phyloP scores from a whole-genome alignment of 1,140 invertebrate species.

The Eufriesea mexicana region DNA sequence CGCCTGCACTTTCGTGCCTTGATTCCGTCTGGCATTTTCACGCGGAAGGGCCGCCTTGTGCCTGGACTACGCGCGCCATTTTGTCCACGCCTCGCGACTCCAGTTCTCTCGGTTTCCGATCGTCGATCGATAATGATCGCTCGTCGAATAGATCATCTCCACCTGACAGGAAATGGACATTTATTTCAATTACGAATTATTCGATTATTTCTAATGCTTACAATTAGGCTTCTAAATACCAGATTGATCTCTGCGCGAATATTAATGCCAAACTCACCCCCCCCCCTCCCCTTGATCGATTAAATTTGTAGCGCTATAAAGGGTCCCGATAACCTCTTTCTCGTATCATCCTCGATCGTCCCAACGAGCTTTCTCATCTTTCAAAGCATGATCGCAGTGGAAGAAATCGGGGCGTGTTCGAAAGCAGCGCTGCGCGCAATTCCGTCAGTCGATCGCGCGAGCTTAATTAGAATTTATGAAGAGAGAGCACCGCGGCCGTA shows the following conservation, averaged over 20 bases:
- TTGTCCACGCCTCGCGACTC: neutral
- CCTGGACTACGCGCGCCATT: neutral
- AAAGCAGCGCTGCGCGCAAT: conserved; percentile 43
- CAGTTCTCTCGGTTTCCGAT: neutral
- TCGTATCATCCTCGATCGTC: neutral
- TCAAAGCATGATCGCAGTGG: neutral
- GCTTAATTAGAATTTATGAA: conserved; percentile 81
- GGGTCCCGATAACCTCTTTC: no score
- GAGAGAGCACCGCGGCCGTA: conserved; percentile 64
- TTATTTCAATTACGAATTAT: no score
- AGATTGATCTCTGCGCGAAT: no score
- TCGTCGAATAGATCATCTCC: no score
- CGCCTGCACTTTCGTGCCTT: conserved; percentile 61
- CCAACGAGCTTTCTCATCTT: neutral
- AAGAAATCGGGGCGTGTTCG: neutral
- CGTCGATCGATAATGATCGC: neutral
- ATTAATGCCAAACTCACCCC: no score
- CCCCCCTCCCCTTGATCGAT: no score
- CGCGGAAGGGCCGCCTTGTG: conserved; percentile 31
- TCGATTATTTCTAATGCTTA: no score
- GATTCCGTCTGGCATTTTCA: conserved; percentile 43
- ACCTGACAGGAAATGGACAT: no score
- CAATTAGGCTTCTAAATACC: no score
- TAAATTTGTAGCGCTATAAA: no score
- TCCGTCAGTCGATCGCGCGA: conserved; percentile 71